Evolutionary conservation across 2,888 invertebrate species (phyloP).

Genomic region (Gerris lacustris): DNA sequence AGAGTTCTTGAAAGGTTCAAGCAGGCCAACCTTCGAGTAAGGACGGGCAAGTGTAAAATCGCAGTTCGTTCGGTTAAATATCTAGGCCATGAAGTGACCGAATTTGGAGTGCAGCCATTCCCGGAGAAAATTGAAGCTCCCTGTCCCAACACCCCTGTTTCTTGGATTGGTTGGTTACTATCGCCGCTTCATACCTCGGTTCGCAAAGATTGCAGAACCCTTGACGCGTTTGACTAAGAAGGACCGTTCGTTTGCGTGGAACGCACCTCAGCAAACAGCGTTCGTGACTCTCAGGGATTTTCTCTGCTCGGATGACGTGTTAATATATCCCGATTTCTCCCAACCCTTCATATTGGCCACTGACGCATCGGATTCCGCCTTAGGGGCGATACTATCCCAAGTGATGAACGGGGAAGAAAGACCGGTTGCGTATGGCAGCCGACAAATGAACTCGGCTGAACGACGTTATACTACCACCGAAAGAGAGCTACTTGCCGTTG

Average conservation of each 20-base stretch:
- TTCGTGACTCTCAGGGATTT: constrained; percentile 24
- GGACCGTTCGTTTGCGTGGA: constrained; percentile 23
- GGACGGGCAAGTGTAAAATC: constrained; percentile 20
- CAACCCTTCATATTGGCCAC: constrained; percentile 27
- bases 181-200: too few species aligned
- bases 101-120: constrained; percentile 29
- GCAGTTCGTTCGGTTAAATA: constrained; percentile 25
- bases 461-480: too few species aligned
- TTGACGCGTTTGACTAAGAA: too few species aligned
- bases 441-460: too few species aligned
- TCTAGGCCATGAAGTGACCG: constrained; percentile 30
- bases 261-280: constrained; percentile 19
- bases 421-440: too few species aligned
- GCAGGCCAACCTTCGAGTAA: constrained; percentile 13
- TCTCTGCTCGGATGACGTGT: constrained; percentile 14
- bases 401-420: too few species aligned
- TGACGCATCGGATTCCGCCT: constrained; percentile 18
- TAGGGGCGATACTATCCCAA: too few species aligned
- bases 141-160: too few species aligned
- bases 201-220: too few species aligned
- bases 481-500: too few species aligned
- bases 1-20: not conserved
- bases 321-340: constrained; percentile 28
- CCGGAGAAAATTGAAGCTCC: constrained; percentile 29
- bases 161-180: too few species aligned